Evolutionary conservation across 1,140 invertebrate genomes (phyloP).

Genomic region (Eriocheir sinensis): DNA sequence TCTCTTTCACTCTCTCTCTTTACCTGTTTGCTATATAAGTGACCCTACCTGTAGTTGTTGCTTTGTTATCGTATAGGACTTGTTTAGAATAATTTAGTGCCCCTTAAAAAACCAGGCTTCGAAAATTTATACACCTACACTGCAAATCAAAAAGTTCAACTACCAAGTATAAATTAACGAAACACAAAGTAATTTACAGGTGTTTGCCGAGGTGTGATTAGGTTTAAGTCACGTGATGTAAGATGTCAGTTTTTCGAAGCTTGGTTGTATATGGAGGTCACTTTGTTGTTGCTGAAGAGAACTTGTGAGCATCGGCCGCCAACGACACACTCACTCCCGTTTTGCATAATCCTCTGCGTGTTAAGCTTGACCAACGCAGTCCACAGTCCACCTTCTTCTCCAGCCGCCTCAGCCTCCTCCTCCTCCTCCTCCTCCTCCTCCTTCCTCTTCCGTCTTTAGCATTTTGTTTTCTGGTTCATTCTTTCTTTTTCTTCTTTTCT

Average conservation of each 20-base stretch:
- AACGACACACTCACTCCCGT: slow-evolving; percentile 3
- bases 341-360: background rate
- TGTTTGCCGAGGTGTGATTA: too few species aligned
- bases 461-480: too few species aligned
- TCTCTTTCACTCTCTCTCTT: slow-evolving; percentile 23
- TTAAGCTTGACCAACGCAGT: background rate
- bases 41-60: background rate
- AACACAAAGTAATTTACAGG: too few species aligned
- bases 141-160: too few species aligned
- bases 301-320: background rate
- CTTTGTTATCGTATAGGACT: slow-evolving; percentile 6
- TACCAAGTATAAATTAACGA: too few species aligned
- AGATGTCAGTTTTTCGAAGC: too few species aligned
- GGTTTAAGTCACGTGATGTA: too few species aligned
- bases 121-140: too few species aligned
- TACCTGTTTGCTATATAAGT: background rate
- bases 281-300: background rate
- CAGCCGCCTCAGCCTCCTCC: too few species aligned
- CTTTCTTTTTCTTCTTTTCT: too few species aligned
- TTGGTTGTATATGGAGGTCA: background rate
- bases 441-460: too few species aligned
- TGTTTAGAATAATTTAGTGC: background rate
- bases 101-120: background rate
- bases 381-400: background rate
- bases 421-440: too few species aligned